Evolutionary conservation across 2,888 invertebrate genomes (phyloP), one percentile per base, ranked within the genome.

Genomic region (Pristionchus mayeri): DNA sequence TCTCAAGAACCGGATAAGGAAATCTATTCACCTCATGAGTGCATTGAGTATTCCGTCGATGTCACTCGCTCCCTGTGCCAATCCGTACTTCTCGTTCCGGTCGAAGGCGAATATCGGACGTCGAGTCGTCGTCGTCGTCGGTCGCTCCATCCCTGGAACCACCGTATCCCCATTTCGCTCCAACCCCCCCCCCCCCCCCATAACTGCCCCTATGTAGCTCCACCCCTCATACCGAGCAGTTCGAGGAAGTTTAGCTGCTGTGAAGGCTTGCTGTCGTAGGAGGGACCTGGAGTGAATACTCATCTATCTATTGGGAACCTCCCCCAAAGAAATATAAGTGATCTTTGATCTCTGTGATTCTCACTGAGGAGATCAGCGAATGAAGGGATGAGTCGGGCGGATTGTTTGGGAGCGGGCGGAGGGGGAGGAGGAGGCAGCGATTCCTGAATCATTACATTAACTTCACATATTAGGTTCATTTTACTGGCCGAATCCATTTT

Each of bases 41-140:
- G 82, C 82, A 67, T 82, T 82, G 67, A 82, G 82, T 67, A 82
- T 82, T 40, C 82, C 82, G 30, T 82, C 82, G 34, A 82, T 82
- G 50, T 82, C 82, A 82, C 67, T 67, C 34, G 82, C 82, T 30
- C 82, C 82, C 18, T 63, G 50, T 1, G 34, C 48, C 9, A 82
- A 27, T 44, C 82, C 82, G 18, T 82, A 82, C 48, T 82, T 82
- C 50, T 82, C 82, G 30, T 24, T 82, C 13, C 48, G 27, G 48
- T 82, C 82, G 50, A 82, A 82, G 48, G 67, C 24, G 13, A 18
- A 34, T 7, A 82, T 30, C 34, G 82, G 82, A 18, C 82, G 11
- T 34, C 48, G n/a, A 3, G 82, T 82, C 6, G 82, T 82, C 18
- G 82, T 82, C 13, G 81, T 81, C 18, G 80, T 54, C 57, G 57